A percentile compares a stretch with the other conserved stretches of the same genome.
Conservation (phyloP, 2,888 invertebrate genomes). For the Cryptus armator region DNA sequence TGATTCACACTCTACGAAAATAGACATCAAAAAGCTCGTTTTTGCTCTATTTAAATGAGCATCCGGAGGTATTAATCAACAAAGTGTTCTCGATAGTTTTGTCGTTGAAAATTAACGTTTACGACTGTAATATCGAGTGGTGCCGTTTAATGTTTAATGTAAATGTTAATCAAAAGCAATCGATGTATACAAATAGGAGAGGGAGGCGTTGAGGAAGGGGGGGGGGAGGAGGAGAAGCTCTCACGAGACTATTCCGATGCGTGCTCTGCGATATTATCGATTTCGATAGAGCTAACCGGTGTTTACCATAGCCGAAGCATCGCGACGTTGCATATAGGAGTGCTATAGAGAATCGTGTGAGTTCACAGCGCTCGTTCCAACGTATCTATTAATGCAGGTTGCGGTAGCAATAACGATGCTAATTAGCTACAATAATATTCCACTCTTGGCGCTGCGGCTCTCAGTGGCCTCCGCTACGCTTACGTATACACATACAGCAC, state of each 20-base stretch:
- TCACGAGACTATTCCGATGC: conserved; percentile 43
- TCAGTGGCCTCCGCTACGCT: conserved; percentile 52
- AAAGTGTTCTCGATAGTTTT: background rate
- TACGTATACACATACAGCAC: background rate
- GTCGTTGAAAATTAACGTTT: background rate
- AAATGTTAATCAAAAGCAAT: conserved; percentile 51
- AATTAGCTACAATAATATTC: conserved; percentile 70
- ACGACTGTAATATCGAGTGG: background rate
- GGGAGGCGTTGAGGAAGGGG: no score
- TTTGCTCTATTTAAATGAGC: background rate
- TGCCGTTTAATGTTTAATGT: conserved; percentile 28
- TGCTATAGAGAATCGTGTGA: conserved; percentile 41
- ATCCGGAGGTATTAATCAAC: background rate
- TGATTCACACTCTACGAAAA: background rate
- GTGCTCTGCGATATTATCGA: conserved; percentile 58
- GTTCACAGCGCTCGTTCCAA: conserved; percentile 45
- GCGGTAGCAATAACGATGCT: conserved; percentile 69
- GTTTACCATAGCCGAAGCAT: conserved; percentile 34
- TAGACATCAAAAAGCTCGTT: background rate
- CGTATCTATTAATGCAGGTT: conserved; percentile 69
- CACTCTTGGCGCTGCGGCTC: conserved; percentile 46
- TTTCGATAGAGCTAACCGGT: conserved; percentile 45
- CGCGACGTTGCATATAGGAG: conserved; percentile 30
- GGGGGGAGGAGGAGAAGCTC: background rate
- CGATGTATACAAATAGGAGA: conserved; percentile 6